These are phyloP conservation scores for Coecobrya sp. DNA, from an alignment of 2,888 invertebrate genomes.

Conservation along the genomic window DNA sequence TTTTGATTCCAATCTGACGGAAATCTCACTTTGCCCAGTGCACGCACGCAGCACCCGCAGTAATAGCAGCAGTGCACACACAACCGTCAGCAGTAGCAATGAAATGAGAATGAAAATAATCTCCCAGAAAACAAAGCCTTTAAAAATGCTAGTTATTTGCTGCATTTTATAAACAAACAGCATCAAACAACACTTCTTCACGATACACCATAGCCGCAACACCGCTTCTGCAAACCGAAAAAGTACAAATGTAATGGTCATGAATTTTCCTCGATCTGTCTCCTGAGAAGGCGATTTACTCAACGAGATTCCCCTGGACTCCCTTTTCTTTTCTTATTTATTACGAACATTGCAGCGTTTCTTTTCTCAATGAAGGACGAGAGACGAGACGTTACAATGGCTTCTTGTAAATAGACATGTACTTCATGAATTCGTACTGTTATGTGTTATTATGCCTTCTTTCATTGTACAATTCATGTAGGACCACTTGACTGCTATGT, in stretches of 20 bases:
- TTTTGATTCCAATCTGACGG: slow-evolving; percentile 73
- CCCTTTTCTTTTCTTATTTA: slow-evolving; percentile 70
- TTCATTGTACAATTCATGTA: too few relatives aligned
- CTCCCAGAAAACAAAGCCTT: slow-evolving; percentile 11
- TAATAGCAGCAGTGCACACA: background rate
- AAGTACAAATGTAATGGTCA: slow-evolving; percentile 70
- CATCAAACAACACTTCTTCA: slow-evolving; percentile 52
- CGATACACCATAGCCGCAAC: background rate
- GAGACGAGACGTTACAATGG: background rate
- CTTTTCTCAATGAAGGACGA: slow-evolving; percentile 36
- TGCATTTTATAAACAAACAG: slow-evolving; percentile 56
- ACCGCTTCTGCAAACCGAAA: slow-evolving; percentile 36
- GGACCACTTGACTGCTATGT: background rate
- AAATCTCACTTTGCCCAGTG: slow-evolving; percentile 76
- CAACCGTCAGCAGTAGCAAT: background rate
- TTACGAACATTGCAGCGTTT: slow-evolving; percentile 36
- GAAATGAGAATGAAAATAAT: slow-evolving; percentile 18
- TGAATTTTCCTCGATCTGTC: slow-evolving; percentile 79
- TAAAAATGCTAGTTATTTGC: slow-evolving; percentile 22
- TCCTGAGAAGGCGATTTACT: slow-evolving; percentile 78
- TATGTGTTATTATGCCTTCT: too few relatives aligned
- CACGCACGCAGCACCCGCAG: background rate
- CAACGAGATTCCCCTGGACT: slow-evolving; percentile 74
- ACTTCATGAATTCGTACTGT: background rate
- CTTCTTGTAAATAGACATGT: slow-evolving; percentile 35